Percentiles rank a stretch among this genome's conserved stretches.
Conservation (phyloP, 2,113 vertebrate species). For the Daubentonia madagascariensis region DNA sequence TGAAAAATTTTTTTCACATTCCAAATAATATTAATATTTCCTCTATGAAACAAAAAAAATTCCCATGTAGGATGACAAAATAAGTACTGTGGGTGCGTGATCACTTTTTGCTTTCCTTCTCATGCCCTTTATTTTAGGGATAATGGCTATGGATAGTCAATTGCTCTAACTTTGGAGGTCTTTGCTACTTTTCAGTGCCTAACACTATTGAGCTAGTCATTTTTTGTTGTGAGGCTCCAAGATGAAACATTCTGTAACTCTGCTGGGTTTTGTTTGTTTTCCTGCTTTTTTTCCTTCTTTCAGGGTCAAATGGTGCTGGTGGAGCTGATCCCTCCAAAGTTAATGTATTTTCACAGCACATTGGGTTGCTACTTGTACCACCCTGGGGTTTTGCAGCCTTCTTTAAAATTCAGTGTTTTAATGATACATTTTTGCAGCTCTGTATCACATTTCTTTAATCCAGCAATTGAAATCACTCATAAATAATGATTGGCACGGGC, state of each 20-base stretch:
- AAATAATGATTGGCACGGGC: constrained; percentile 22
- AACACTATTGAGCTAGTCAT: neutral
- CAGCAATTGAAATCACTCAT: neutral
- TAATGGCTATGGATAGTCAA: neutral
- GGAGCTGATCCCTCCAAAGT: neutral
- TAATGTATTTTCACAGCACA: constrained; percentile 45
- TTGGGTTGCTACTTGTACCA: neutral
- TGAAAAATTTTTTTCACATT: neutral
- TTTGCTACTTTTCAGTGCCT: neutral
- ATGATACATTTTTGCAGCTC: neutral
- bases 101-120: neutral
- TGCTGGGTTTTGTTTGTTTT: neutral
- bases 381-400: neutral
- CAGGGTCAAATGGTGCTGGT: neutral
- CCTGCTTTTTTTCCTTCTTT: neutral
- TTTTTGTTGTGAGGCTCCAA: neutral
- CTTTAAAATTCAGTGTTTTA: constrained; percentile 35
- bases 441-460: constrained; percentile 39
- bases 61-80: neutral
- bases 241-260: constrained; percentile 9
- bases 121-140: neutral
- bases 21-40: neutral
- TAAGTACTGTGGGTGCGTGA: too few species aligned
- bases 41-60: neutral
- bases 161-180: neutral